Evolutionary conservation across 2,797 vertebrate genomes (phyloP).

Genomic region (Pagetopsis macropterus): DNA sequence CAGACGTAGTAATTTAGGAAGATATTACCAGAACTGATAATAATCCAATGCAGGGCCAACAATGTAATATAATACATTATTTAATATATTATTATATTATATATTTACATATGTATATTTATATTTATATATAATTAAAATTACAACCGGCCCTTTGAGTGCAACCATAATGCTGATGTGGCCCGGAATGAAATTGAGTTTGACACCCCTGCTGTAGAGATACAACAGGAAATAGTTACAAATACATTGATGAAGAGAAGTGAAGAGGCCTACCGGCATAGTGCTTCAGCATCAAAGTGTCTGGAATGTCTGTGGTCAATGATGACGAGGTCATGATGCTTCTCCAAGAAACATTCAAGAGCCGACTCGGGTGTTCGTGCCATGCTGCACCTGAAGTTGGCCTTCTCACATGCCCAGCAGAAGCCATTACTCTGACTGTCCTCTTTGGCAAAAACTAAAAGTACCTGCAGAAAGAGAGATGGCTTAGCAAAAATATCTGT

Average conservation of each 20-base stretch:
- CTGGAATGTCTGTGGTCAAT: conserved; percentile 96
- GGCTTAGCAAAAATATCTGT: conserved; percentile 13
- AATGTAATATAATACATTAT: too few relatives aligned
- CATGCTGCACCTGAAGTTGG: conserved; percentile 90
- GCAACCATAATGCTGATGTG: too few relatives aligned
- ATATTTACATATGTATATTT: too few relatives aligned
- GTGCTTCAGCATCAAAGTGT: conserved; percentile 93
- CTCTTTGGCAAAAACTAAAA: conserved; percentile 99
- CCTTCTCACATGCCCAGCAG: conserved; percentile 95
- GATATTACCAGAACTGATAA: too few relatives aligned
- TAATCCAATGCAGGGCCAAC: too few relatives aligned
- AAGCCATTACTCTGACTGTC: conserved; percentile 96
- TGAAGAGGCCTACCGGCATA: conserved; percentile 89
- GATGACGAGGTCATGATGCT: conserved; percentile 96
- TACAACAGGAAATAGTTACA: background rate
- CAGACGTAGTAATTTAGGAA: too few relatives aligned
- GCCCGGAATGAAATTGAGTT: too few relatives aligned
- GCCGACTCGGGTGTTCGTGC: conserved; percentile 90
- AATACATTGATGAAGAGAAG: conserved; percentile 9
- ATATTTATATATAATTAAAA: too few relatives aligned
- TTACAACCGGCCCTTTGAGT: too few relatives aligned
- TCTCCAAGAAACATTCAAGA: conserved; percentile 92
- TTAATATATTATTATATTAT: too few relatives aligned
- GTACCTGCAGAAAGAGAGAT: conserved; percentile 86
- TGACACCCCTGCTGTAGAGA: background rate